Evolutionary conservation across 1,140 invertebrate genomes (phyloP).

Genomic region (Pteromalus puparum): DNA sequence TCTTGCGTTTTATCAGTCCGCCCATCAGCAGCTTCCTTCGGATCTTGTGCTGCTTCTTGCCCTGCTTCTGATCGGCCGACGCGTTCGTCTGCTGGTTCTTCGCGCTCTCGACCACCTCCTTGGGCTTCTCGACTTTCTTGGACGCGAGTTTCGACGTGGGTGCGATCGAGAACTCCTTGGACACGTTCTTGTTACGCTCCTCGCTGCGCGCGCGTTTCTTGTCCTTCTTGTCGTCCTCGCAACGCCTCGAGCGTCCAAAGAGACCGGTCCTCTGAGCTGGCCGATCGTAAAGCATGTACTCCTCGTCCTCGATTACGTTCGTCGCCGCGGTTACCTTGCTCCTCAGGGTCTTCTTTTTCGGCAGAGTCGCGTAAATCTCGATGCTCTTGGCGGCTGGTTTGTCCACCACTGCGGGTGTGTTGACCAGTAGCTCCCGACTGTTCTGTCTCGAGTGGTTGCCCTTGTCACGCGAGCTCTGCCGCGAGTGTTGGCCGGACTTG

Average conservation of each 20-base stretch:
- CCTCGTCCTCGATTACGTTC: constrained; percentile 83
- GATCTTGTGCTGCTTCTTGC: constrained; percentile 94
- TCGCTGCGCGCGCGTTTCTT: constrained; percentile 90
- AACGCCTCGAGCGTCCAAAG: constrained; percentile 80
- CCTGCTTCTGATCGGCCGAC: constrained; percentile 79
- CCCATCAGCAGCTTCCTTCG: constrained; percentile 92
- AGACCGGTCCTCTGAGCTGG: constrained; percentile 81
- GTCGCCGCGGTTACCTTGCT: constrained; percentile 77
- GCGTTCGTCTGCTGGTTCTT: constrained; percentile 53
- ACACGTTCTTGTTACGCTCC: constrained; percentile 84
- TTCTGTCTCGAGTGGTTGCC: constrained; percentile 80
- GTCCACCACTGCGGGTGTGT: constrained; percentile 71
- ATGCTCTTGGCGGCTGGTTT: constrained; percentile 83
- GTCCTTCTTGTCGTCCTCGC: constrained; percentile 83
- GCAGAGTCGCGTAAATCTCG: constrained; percentile 93
- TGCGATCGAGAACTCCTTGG: constrained; percentile 81
- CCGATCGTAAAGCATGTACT: constrained; percentile 80
- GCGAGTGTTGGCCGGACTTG: constrained; percentile 79
- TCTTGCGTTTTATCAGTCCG: constrained; percentile 90
- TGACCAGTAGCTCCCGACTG: constrained; percentile 78
- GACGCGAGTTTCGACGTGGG: constrained; percentile 77
- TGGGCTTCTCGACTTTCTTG: constrained; percentile 78
- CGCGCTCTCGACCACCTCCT: constrained; percentile 76
- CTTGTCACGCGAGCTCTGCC: constrained; percentile 82
- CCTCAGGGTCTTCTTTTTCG: constrained; percentile 87